A percentile compares a stretch with the other conserved stretches of the same genome.
Conservation (phyloP, 2,113 vertebrate genomes). For the Muntiacus reevesi region DNA sequence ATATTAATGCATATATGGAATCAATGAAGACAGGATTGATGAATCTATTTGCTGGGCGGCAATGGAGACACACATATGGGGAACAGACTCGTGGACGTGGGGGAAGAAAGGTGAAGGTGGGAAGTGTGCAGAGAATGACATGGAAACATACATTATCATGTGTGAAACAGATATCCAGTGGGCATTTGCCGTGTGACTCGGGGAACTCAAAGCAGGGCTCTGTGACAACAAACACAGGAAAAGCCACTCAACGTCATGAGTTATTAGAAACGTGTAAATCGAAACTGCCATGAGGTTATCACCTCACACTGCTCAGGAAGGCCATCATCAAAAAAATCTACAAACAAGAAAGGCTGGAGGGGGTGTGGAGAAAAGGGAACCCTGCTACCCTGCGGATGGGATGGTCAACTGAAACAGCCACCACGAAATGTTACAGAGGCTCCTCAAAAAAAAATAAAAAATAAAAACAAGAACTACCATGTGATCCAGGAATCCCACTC, state of each 20-base stretch:
- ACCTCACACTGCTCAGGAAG: not conserved
- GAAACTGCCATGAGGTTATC: not conserved
- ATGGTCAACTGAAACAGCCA: not conserved
- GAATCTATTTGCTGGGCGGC: not conserved
- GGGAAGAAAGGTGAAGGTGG: not conserved
- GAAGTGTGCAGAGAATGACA: not conserved
- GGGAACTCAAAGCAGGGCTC: not conserved
- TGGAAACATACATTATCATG: fast-evolving
- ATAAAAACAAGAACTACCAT: not conserved
- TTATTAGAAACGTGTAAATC: not conserved
- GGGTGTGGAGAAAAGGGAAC: not conserved
- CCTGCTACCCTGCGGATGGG: not conserved
- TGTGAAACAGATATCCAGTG: not conserved
- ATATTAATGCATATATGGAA: not conserved
- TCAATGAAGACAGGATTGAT: fast-evolving
- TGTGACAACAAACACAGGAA: not conserved
- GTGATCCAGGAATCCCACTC: not conserved
- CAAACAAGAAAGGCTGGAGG: fast-evolving
- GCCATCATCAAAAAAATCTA: not conserved
- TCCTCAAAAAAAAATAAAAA: not conserved
- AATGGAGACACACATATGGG: not conserved
- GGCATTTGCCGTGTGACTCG: not conserved
- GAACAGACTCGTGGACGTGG: not conserved
- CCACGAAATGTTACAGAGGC: fast-evolving
- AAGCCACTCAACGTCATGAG: fast-evolving